Conservation (phyloP, 2,113 vertebrate genomes). For the Paedocypris sp. region DNA sequence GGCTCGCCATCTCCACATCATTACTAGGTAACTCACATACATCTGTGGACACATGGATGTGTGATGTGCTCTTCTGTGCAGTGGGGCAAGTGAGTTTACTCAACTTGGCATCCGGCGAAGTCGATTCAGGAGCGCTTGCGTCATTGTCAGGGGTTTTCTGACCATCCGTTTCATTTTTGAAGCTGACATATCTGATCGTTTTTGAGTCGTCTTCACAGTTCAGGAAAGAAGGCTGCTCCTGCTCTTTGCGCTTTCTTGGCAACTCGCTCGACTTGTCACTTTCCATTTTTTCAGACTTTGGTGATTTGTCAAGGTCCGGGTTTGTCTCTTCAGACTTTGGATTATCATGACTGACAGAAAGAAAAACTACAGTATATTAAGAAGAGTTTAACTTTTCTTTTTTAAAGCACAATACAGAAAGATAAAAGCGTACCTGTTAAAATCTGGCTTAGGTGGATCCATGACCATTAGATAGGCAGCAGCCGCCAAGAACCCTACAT, state of each 20-base stretch:
- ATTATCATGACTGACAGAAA: constrained; percentile 32
- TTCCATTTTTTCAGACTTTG: constrained; percentile 1
- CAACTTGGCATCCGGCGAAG: constrained; percentile 37
- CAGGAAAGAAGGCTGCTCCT: constrained; percentile 26
- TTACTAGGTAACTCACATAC: constrained; percentile 13
- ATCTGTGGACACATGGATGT: constrained; percentile 33
- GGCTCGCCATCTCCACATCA: constrained; percentile 59
- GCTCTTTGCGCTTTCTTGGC: constrained; percentile 1
- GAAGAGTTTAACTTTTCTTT: neutral
- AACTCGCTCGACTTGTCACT: constrained; percentile 15
- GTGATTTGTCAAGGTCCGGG: neutral
- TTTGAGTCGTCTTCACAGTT: constrained; percentile 29
- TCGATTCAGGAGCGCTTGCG: constrained; percentile 41
- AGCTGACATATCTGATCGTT: neutral
- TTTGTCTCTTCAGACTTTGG: constrained; percentile 17
- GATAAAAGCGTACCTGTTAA: constrained; percentile 9
- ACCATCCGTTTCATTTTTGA: constrained; percentile 1
- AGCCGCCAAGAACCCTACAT: neutral
- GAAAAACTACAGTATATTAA: neutral
- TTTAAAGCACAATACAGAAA: neutral
- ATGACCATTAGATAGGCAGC: neutral
- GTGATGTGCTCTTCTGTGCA: constrained; percentile 25
- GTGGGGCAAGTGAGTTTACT: constrained; percentile 31
- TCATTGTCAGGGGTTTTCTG: constrained; percentile 34
- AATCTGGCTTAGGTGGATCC: constrained; percentile 15